Evolutionary conservation across 2,888 invertebrate genomes (phyloP), one percentile per base, ranked within the genome.

Genomic region (Sicus ferrugineus): DNA sequence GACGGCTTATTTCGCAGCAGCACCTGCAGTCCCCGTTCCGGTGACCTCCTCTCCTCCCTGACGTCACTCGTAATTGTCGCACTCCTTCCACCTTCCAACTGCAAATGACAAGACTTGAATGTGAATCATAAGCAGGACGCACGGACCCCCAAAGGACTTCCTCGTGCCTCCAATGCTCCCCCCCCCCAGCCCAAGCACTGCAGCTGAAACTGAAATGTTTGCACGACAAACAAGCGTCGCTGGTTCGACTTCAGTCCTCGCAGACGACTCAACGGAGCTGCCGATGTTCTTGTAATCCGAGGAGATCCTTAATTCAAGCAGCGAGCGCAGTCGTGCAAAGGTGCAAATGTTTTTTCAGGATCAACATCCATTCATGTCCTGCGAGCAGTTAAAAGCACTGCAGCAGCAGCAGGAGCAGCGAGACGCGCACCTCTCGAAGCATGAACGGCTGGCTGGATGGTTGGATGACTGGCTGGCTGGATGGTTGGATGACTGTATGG

Each of bases 281-380:
- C 9, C 23, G 30, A 46, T 30, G 48, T 16, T 38, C 31, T 31
- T 50, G 64, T 31, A 65, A 65, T 65, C 38, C n/a, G 54, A 65
- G 65, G n/a, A 52, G 52, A 48, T 65, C 54, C 54, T 38, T 65
- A 54, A 65, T 54, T 46, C 50, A 16, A 61, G 63, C 48, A 30
- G 48, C 65, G 42, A 65, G 52, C 23, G 65, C 65, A 54, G 26
- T 65, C 65, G 65, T 65, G 38, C 65, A 65, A 54, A 65, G 54
- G 65, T 65, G 65, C 54, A 65, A 54, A 54, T 23, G 34, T 23
- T 34, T 54, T 23, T 52, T 38, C 31, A 54, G 48, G 16, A 63
- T 46, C 48, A 50, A 46, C 31, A 54, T 65, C 50, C 50, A 26
- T 46, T 26, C 23, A 42, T 54, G 34, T 26, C 52, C 34, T 21